Conservation (phyloP, 2,888 invertebrate genomes). For the Acronicta leporina region DNA sequence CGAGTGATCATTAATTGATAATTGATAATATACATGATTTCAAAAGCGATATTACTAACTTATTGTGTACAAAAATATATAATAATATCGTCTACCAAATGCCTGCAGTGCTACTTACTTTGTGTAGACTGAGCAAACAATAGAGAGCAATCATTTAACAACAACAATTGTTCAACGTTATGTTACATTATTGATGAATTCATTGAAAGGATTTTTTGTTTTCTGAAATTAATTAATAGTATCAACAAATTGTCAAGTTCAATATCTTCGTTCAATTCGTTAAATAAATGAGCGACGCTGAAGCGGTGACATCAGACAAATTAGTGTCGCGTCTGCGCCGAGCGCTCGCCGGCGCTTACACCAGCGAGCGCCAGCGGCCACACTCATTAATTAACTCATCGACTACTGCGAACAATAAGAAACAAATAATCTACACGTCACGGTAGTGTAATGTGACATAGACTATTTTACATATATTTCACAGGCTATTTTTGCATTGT, state of each 20-base stretch:
- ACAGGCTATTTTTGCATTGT: no score
- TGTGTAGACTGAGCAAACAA: no score
- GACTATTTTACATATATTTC: no score
- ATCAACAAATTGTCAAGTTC: slow-evolving; percentile 8
- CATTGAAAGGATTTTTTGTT: neutral
- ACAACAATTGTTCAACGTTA: neutral
- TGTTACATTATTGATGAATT: neutral
- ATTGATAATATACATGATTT: no score
- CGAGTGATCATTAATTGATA: no score
- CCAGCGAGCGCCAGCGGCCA: neutral
- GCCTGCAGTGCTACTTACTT: no score
- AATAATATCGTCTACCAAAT: no score
- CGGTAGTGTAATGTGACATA: no score
- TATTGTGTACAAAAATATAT: no score
- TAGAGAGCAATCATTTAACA: neutral
- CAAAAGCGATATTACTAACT: no score
- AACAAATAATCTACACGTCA: no score
- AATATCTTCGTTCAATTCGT: slow-evolving; percentile 19
- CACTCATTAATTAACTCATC: slow-evolving; percentile 12
- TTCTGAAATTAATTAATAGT: slow-evolving; percentile 5
- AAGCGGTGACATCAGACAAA: slow-evolving; percentile 25
- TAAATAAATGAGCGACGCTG: slow-evolving; percentile 12
- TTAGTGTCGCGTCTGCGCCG: slow-evolving; percentile 11
- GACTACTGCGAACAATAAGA: neutral
- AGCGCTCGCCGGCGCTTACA: slow-evolving; percentile 2